phyloP scores from a whole-genome alignment of 2,113 vertebrate genomes.

The Ailuropoda melanoleuca region DNA sequence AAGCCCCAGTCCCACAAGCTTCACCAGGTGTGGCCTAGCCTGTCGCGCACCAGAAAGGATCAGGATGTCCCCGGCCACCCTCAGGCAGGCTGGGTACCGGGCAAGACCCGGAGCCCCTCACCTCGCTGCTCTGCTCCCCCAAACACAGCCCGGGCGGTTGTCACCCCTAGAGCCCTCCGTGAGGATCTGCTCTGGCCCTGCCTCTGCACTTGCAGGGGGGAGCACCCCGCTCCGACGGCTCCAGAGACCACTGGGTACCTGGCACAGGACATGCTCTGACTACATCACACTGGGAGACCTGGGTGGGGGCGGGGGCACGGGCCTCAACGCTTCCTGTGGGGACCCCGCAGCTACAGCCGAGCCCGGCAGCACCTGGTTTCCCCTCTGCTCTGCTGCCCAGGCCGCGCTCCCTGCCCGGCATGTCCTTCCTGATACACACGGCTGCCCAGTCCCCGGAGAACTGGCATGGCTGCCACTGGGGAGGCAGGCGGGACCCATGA shows the following conservation, averaged over 20 bases:
- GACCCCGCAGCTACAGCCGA: not conserved
- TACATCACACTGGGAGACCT: rapidly evolving
- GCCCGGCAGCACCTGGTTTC: rapidly evolving
- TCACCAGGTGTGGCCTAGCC: not conserved
- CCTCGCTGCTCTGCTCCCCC: not conserved
- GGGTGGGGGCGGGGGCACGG: rapidly evolving
- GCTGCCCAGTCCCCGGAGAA: rapidly evolving
- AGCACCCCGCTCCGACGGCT: rapidly evolving
- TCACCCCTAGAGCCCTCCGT: not conserved
- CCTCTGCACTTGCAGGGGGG: rapidly evolving
- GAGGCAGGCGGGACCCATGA: not conserved
- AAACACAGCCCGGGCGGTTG: not conserved
- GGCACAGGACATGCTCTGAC: rapidly evolving
- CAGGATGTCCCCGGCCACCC: not conserved
- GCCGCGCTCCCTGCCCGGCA: rapidly evolving
- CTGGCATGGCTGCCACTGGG: not conserved
- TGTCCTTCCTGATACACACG: not conserved
- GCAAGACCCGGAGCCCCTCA: too few species aligned
- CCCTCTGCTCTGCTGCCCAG: rapidly evolving
- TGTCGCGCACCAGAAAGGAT: not conserved
- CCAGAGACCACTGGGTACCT: rapidly evolving
- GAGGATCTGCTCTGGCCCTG: not conserved
- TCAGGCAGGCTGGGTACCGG: not conserved
- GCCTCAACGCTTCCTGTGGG: rapidly evolving
- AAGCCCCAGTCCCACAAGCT: rapidly evolving